phyloP scores from a whole-genome alignment of 2,888 invertebrate genomes.

The Nycteola revayana region DNA sequence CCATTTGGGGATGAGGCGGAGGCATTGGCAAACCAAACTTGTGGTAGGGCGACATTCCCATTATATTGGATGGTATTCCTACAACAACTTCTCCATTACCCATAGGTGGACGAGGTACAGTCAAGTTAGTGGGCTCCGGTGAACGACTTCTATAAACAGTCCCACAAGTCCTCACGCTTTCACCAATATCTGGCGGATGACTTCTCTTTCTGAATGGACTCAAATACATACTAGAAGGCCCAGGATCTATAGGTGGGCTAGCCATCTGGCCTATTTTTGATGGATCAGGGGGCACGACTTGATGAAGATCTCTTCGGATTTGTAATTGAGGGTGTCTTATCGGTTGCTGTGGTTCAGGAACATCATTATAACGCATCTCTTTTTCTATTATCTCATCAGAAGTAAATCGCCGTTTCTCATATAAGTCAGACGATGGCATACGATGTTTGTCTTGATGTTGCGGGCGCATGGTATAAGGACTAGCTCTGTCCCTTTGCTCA shows the following conservation, averaged over 20 bases:
- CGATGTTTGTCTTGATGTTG: constrained; percentile 79
- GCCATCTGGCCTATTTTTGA: constrained; percentile 64
- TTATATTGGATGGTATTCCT: constrained; percentile 62
- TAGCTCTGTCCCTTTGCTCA: constrained; percentile 79
- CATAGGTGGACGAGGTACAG: constrained; percentile 66
- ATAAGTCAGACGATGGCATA: constrained; percentile 56
- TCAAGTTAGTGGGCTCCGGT: constrained; percentile 75
- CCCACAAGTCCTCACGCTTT: constrained; percentile 64
- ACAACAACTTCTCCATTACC: constrained; percentile 60
- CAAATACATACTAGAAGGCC: constrained; percentile 70
- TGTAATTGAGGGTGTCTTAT: constrained; percentile 84
- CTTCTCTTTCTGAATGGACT: constrained; percentile 81
- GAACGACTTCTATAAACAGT: constrained; percentile 69
- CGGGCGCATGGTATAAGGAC: constrained; percentile 89
- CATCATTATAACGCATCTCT: constrained; percentile 74
- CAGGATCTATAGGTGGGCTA: constrained; percentile 70
- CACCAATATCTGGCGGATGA: constrained; percentile 77
- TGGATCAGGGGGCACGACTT: constrained; percentile 69
- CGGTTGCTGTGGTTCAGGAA: constrained; percentile 64
- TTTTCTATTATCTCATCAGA: constrained; percentile 74
- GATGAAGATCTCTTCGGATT: constrained; percentile 89
- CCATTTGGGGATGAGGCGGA: constrained; percentile 70
- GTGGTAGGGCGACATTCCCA: constrained; percentile 73
- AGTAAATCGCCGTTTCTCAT: constrained; percentile 70
- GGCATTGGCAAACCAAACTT: constrained; percentile 75